These are phyloP conservation scores for Alectura lathami DNA, from an alignment of 2,113 vertebrate species.

Conservation along the genomic window DNA sequence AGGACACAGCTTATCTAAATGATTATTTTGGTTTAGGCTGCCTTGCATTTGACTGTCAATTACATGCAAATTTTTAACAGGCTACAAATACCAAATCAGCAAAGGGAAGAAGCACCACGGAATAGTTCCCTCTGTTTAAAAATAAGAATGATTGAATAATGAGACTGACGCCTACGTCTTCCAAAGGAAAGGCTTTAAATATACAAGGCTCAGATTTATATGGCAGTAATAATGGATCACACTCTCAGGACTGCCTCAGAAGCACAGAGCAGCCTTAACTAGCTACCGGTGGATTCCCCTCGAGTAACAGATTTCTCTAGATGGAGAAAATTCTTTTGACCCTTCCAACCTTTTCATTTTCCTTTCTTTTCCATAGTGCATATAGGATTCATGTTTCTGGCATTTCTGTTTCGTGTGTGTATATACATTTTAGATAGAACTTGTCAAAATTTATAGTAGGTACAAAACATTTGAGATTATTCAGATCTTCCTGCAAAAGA, in stretches of 20 bases:
- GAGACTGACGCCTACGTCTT: background rate
- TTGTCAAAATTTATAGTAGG: background rate
- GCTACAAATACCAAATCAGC: constrained; percentile 12
- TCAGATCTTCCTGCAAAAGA: background rate
- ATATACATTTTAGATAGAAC: background rate
- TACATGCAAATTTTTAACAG: constrained; percentile 47
- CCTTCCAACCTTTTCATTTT: background rate
- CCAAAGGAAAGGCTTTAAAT: background rate
- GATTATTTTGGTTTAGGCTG: constrained; percentile 49
- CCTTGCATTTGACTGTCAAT: constrained; percentile 1
- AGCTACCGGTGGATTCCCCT: background rate
- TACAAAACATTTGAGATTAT: background rate
- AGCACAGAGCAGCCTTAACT: background rate
- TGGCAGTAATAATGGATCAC: background rate
- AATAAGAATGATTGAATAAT: constrained; percentile 37
- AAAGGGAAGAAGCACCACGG: background rate
- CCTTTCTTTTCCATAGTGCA: background rate
- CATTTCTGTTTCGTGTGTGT: background rate
- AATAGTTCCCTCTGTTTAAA: constrained; percentile 16
- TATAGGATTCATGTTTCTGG: background rate
- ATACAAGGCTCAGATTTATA: background rate
- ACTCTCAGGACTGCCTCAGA: background rate
- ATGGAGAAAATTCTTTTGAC: background rate
- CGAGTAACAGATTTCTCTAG: background rate
- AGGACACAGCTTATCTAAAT: constrained; percentile 32